A percentile compares a stretch with the other conserved stretches of the same genome.
Evolutionary conservation across 2,797 vertebrate genomes (phyloP).

Genomic region (Propithecus deckenii): DNA sequence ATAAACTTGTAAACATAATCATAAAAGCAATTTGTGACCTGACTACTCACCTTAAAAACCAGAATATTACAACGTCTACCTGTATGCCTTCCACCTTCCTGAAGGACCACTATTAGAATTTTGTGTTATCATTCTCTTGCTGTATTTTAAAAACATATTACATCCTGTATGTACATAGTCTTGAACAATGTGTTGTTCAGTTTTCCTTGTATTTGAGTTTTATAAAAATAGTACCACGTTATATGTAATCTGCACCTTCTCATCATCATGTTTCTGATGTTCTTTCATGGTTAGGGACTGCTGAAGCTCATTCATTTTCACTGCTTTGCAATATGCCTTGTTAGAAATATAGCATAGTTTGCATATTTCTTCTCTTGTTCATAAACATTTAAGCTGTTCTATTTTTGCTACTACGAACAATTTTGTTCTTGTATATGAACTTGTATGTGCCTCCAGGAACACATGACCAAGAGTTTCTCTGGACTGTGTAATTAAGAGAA

Average conservation of each 20-base stretch:
- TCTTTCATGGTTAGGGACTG: neutral
- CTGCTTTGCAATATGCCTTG: neutral
- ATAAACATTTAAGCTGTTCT: neutral
- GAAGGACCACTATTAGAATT: neutral
- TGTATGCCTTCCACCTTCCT: neutral
- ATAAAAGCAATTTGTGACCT: neutral
- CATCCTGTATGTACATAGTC: neutral
- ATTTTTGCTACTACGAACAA: neutral
- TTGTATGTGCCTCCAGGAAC: neutral
- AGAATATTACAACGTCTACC: neutral
- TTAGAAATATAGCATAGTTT: neutral
- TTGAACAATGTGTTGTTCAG: neutral
- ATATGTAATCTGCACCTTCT: neutral
- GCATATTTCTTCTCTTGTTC: neutral
- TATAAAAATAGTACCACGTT: neutral
- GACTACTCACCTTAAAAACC: neutral
- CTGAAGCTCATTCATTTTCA: neutral
- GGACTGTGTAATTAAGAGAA: neutral
- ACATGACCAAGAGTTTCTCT: neutral
- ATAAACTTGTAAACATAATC: neutral
- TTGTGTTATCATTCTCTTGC: neutral
- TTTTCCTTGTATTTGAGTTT: neutral
- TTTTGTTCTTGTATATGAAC: neutral
- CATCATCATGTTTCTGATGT: neutral
- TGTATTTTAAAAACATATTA: neutral